These are phyloP conservation scores for Gallirallus australis DNA, from an alignment of 2,797 vertebrate genomes.

Conservation along the genomic window DNA sequence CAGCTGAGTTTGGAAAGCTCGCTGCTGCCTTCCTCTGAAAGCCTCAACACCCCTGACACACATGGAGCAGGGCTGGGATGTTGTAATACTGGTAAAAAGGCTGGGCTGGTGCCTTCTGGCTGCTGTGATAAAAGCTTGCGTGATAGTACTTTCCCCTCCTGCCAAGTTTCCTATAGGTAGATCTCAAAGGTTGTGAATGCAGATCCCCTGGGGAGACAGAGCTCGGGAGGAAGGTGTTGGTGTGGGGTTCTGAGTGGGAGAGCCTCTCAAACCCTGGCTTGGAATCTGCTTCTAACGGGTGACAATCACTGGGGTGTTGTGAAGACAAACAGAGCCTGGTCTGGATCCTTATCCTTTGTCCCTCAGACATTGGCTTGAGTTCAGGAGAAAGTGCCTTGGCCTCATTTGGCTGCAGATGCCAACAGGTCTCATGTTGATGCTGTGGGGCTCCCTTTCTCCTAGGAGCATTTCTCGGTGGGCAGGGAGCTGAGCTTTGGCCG, in stretches of 20 bases:
- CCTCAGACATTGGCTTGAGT: neutral
- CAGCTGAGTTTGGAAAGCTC: neutral
- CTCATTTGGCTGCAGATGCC: neutral
- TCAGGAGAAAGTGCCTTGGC: neutral
- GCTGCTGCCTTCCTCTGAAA: neutral
- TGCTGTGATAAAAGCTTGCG: neutral
- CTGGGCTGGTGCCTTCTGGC: neutral
- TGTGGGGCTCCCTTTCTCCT: neutral
- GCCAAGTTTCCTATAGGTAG: neutral
- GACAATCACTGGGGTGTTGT: neutral
- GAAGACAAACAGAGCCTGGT: neutral
- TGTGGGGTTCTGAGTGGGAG: neutral
- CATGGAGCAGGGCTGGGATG: neutral
- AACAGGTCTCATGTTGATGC: rapidly evolving
- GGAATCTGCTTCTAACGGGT: neutral
- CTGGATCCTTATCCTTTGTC: neutral
- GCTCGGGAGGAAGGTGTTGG: neutral
- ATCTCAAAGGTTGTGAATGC: neutral
- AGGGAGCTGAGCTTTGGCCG: neutral
- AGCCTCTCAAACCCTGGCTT: neutral
- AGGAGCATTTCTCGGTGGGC: neutral
- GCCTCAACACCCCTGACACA: neutral
- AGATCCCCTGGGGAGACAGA: neutral
- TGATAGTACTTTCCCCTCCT: neutral
- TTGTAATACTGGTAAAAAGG: neutral